These are phyloP conservation scores for Crossaster papposus DNA, from an alignment of 53 echinoderm and acorn worm species.

Conservation along the genomic window DNA sequence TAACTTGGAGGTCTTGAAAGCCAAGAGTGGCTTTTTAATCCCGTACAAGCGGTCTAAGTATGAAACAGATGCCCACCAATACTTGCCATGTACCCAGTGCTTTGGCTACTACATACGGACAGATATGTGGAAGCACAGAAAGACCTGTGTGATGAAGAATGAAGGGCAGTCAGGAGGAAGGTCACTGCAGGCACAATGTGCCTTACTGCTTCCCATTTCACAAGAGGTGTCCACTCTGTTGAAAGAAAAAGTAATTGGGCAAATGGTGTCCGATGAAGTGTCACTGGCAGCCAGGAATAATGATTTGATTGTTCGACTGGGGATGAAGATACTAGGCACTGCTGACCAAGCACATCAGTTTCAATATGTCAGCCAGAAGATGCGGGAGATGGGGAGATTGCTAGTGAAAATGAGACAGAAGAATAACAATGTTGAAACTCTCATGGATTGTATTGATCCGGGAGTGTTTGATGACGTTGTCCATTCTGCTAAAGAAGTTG, in stretches of 20 bases:
- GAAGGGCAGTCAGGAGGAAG: background rate
- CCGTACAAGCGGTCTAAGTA: slow-evolving; percentile 12
- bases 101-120: slow-evolving; percentile 6
- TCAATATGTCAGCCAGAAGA: slow-evolving; percentile 65
- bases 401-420: too few species aligned
- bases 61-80: background rate
- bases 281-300: slow-evolving; percentile 62
- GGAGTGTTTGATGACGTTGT: too few species aligned
- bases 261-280: too few species aligned
- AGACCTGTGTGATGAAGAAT: slow-evolving; percentile 12
- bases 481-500: too few species aligned
- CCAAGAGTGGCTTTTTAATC: background rate
- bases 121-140: slow-evolving; percentile 8
- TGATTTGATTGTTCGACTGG: slow-evolving; percentile 67
- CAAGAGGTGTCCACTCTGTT: background rate
- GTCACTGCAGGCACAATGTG: slow-evolving; percentile 13
- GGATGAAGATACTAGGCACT: slow-evolving; percentile 11
- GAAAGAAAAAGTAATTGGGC: slow-evolving; percentile 22
- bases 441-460: too few species aligned
- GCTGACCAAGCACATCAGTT: slow-evolving; percentile 19
- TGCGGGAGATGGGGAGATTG: too few species aligned
- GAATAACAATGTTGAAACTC: too few species aligned
- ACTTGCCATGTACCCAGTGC: background rate
- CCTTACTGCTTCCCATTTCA: background rate
- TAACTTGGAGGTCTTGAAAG: slow-evolving; percentile 20